Conservation (phyloP, 2,797 vertebrate genomes). For the Rallus crepitans region DNA sequence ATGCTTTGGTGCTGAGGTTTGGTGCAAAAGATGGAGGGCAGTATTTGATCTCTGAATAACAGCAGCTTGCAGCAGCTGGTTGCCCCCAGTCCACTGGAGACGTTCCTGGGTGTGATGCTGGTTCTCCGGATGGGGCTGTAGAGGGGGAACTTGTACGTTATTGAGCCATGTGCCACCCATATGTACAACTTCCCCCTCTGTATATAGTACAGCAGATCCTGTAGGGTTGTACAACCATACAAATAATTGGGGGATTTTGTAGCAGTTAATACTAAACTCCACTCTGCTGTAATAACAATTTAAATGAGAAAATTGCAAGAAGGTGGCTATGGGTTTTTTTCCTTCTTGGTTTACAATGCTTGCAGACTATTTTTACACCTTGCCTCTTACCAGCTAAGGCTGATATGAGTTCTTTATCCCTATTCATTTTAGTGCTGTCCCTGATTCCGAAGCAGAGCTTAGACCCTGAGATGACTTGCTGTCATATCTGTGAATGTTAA, state of each 20-base stretch:
- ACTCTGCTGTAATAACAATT: not conserved
- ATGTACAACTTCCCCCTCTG: not conserved
- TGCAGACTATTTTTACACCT: not conserved
- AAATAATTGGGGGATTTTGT: not conserved
- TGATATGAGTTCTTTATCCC: not conserved
- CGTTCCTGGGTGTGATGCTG: not conserved
- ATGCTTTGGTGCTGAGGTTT: not conserved
- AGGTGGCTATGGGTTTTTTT: not conserved
- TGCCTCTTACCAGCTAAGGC: not conserved
- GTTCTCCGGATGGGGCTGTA: not conserved
- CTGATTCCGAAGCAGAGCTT: not conserved
- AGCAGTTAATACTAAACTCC: not conserved
- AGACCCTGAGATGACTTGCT: constrained; percentile 22
- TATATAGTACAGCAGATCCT: not conserved
- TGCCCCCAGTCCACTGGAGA: not conserved
- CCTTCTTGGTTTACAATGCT: not conserved
- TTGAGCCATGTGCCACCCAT: not conserved
- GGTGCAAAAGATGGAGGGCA: not conserved
- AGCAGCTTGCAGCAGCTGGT: rapidly evolving
- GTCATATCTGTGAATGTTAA: constrained; percentile 13
- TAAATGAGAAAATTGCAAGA: not conserved
- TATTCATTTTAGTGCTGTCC: not conserved
- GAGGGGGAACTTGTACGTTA: not conserved
- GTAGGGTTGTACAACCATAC: not conserved
- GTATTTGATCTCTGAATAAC: too few species aligned